These are phyloP conservation scores for Dryobota labecula DNA, from an alignment of 2,888 invertebrate genomes.

Conservation along the genomic window DNA sequence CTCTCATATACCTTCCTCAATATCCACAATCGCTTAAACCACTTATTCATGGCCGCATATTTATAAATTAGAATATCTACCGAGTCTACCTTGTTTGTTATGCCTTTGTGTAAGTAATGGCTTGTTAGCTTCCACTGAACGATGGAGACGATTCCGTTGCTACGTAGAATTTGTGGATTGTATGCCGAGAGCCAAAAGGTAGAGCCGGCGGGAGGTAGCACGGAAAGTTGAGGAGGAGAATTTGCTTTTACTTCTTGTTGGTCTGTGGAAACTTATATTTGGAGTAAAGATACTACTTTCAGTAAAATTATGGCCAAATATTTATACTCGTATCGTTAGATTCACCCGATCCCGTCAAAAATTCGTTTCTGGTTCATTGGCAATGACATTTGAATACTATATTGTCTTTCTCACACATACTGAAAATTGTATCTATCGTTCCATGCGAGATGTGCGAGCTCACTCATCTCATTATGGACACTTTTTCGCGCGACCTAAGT, in stretches of 20 bases:
- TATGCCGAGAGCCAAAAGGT: neutral
- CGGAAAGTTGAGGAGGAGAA: neutral
- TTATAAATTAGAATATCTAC: constrained; percentile 69
- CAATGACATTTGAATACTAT: neutral
- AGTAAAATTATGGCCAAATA: neutral
- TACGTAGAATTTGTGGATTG: constrained; percentile 5
- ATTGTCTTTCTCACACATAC: neutral
- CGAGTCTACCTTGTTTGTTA: constrained; percentile 65
- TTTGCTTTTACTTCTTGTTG: constrained; percentile 2
- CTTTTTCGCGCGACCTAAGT: too few relatives aligned
- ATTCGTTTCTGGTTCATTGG: neutral
- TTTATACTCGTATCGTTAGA: neutral
- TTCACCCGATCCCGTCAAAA: neutral
- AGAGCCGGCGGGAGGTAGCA: neutral
- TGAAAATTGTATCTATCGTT: too few relatives aligned
- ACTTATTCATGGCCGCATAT: constrained; percentile 38
- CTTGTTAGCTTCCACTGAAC: constrained; percentile 63
- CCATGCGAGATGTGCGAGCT: too few relatives aligned
- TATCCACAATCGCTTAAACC: neutral
- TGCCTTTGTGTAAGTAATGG: constrained; percentile 66
- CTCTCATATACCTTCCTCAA: too few relatives aligned
- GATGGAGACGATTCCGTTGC: constrained; percentile 33
- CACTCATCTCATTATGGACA: too few relatives aligned
- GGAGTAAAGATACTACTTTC: neutral
- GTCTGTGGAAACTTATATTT: neutral